Base-by-base conservation (phyloP, 2,888 invertebrate genomes). In the Trissoscelio sp. region DNA sequence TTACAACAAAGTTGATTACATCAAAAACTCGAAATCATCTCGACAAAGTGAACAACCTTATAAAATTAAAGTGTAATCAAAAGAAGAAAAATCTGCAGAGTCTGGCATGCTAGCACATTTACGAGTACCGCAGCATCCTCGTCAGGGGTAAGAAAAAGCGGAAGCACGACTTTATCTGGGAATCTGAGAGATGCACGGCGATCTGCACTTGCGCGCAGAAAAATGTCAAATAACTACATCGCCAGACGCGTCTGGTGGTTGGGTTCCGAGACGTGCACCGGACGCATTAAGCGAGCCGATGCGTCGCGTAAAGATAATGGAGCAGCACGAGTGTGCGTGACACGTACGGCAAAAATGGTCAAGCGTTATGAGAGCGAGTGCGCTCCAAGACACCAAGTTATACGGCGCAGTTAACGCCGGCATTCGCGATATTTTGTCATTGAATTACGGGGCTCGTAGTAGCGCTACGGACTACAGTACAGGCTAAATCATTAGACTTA, bases 151-250 rank as follows among this genome's bases (percentile, higher is more conserved):
- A 57, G 74, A 74, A 75, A 75, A 75, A 75, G 75, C 75, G 67
- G 75, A 67, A 75, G 75, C 67, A 37, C 66, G 42, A 75, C 51
- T 75, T 75, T 74, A 75, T 75, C 75, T 60, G 58, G 42, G 67
- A 75, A 75, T 67, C 75, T 67, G 37, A 55, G 14, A 57, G 74
- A 74, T 39, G 57, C 31, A 22, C 74, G 34, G 58, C 44, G 42
- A 62, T 73, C 62, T 62, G 39, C 70, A n/a, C 39, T 34, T 11
- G 55, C 67, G 58, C 24, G 31, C 42, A 60, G 46, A 75, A 75
- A 75, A 75, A 75, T 75, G 66, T 57, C 48, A 66, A 75, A 66
- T 74, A 74, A 74, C 57, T 74, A 64, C 51, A 53, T 44, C 42
- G 58, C 18, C 57, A 74, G 55, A 74, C 74, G 64, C 74, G 74